Percentiles rank a stretch among this genome's conserved stretches.
These are phyloP conservation scores for Agapornis roseicollis DNA, from an alignment of 2,113 vertebrate genomes.

Conservation along the genomic window DNA sequence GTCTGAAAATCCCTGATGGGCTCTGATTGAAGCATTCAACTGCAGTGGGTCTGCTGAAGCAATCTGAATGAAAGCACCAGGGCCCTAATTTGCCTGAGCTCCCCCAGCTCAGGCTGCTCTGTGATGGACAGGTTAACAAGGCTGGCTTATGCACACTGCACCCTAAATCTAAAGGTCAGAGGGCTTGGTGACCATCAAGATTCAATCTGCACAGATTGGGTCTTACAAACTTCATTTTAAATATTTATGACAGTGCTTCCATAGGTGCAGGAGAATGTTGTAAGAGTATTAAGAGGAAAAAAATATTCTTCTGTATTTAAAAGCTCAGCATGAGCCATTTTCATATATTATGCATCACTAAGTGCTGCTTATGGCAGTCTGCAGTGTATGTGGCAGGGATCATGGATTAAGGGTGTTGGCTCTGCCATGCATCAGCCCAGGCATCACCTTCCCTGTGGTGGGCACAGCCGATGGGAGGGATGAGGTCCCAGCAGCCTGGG, in stretches of 20 bases:
- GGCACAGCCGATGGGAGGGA: background rate
- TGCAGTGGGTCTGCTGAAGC: background rate
- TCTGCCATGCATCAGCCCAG: background rate
- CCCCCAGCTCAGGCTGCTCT: background rate
- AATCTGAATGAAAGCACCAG: conserved; percentile 11
- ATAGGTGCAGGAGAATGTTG: background rate
- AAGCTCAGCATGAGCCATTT: conserved; percentile 1
- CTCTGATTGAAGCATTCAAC: conserved; percentile 44
- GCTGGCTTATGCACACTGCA: background rate
- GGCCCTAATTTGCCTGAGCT: background rate
- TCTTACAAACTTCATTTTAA: conserved; percentile 16
- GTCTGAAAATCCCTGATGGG: conserved; percentile 21
- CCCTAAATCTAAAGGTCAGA: conserved; percentile 13
- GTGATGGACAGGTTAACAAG: background rate
- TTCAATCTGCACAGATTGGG: background rate
- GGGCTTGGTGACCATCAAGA: background rate
- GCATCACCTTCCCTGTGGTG: accelerated
- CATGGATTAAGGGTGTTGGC: background rate
- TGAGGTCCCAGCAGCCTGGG: background rate
- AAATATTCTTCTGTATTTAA: background rate
- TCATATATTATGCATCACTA: conserved; percentile 16
- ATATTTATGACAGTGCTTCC: conserved; percentile 12
- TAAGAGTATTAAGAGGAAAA: background rate
- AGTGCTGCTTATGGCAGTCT: background rate
- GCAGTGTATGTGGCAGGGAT: background rate